Evolutionary conservation across 2,113 vertebrate genomes (phyloP).

Genomic region (Rana temporaria): DNA sequence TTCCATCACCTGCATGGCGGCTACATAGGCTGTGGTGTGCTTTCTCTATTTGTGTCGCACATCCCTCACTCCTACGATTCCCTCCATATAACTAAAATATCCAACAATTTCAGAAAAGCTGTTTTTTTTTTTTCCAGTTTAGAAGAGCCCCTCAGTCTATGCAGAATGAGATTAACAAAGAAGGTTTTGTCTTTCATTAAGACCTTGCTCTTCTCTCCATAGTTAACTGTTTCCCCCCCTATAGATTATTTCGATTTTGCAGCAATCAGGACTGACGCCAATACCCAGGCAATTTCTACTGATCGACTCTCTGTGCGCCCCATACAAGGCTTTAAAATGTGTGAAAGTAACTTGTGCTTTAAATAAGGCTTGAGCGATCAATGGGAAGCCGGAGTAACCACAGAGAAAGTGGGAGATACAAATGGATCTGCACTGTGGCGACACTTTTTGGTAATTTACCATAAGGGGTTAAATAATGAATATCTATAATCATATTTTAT

Average conservation of each 20-base stretch:
- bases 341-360: slow-evolving; percentile 74
- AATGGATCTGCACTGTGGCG: not conserved
- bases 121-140: no score
- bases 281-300: slow-evolving; percentile 72
- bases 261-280: slow-evolving; percentile 70
- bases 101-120: no score
- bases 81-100: no score
- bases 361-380: slow-evolving; percentile 72
- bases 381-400: slow-evolving; percentile 46
- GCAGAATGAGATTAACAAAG: slow-evolving; percentile 10
- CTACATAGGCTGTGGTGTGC: not conserved
- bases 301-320: slow-evolving; percentile 72
- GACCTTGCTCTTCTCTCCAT: slow-evolving; percentile 65
- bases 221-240: slow-evolving; percentile 64
- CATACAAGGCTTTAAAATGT: slow-evolving; percentile 74
- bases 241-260: slow-evolving; percentile 71
- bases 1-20: not conserved
- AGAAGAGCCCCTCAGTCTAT: not conserved
- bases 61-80: no score
- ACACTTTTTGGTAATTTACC: no score
- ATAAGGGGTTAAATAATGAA: no score
- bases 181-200: slow-evolving; percentile 15
- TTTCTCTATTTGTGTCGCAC: no score
- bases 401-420: not conserved
- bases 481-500: no score